Base-by-base conservation (phyloP, 2,113 vertebrate genomes). In the Anseranas semipalmata region DNA sequence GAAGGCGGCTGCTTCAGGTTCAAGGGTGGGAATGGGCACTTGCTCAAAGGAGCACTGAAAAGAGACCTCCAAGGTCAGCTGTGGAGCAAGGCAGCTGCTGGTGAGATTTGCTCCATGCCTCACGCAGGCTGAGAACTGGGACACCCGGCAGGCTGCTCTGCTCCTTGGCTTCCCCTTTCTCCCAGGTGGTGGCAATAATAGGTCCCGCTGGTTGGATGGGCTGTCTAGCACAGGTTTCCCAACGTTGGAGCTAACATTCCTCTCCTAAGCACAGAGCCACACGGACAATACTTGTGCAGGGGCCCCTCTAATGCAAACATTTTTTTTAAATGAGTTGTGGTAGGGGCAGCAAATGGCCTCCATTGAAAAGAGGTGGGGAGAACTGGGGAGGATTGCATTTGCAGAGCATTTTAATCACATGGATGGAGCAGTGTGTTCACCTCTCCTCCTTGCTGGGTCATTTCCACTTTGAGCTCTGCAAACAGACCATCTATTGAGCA, bases 381-480 rank as follows among this genome's bases (percentile, higher is more conserved):
- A 77, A 82, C 86, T 28, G 74, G 60, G 70, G 59, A 94, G 87
- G 68, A 70, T 48, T 66, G 96, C 94, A 60, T 92, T 91, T 93
- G 59, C 63, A 60, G 87, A 94, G 91, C 27, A 7, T 86, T 95
- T 97, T 93, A 95, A 96, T 97, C 94, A 93, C 95, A 97, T 75
- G 92, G 95, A 97, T 94, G 93, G 94, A 93, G 94, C 95, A 95
- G 95, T 0, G 62, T 94, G 95, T 95, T 96, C 94, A 97, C 96
- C 94, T 97, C 97, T 97, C 30, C 83, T 95, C 41, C 91, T 95
- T 97, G 96, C 96, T 96, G 95, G 97, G 97, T 97, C 96, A 86
- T 90, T 97, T 97, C 97, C 97, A 97, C 95, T 96, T 92, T 71
- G 95, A 96, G 95, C 94, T 97, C 90, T 70, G 95, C 90, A 95